Evolutionary conservation across 2,113 vertebrate genomes (phyloP).

Genomic region (Apteryx mantelli): DNA sequence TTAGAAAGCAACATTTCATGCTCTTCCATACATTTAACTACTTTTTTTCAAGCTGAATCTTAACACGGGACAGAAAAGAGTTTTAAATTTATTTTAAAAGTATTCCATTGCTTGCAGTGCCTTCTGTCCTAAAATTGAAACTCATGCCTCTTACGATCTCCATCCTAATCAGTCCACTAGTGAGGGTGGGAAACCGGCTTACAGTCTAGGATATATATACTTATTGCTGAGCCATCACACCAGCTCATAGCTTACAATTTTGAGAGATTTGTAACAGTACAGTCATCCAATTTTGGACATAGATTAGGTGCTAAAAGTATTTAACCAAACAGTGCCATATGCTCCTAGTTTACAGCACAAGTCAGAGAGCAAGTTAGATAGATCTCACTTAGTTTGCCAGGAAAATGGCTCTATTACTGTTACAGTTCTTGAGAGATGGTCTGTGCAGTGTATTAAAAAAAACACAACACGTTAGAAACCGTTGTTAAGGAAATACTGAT

Average conservation of each 20-base stretch:
- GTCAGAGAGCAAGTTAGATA: background rate
- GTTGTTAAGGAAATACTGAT: constrained; percentile 34
- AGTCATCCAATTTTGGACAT: background rate
- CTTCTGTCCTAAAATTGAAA: background rate
- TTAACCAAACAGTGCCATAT: background rate
- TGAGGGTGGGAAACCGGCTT: background rate
- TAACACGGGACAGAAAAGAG: background rate
- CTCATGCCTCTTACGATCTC: background rate
- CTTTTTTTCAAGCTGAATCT: background rate
- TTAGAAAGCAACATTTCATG: background rate
- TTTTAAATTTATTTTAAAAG: background rate
- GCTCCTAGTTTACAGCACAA: background rate
- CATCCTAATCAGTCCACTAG: background rate
- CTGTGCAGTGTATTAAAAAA: background rate
- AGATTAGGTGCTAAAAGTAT: background rate
- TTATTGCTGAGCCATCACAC: background rate
- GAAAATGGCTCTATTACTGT: background rate
- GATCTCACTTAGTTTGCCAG: background rate
- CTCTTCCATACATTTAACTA: background rate
- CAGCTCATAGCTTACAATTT: background rate
- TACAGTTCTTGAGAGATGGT: background rate
- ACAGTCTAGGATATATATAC: background rate
- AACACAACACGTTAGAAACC: background rate
- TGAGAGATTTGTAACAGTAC: background rate
- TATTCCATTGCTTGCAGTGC: background rate